Evolutionary conservation across 2,113 vertebrate species (phyloP).

Genomic region (Corythornis cristatus): DNA sequence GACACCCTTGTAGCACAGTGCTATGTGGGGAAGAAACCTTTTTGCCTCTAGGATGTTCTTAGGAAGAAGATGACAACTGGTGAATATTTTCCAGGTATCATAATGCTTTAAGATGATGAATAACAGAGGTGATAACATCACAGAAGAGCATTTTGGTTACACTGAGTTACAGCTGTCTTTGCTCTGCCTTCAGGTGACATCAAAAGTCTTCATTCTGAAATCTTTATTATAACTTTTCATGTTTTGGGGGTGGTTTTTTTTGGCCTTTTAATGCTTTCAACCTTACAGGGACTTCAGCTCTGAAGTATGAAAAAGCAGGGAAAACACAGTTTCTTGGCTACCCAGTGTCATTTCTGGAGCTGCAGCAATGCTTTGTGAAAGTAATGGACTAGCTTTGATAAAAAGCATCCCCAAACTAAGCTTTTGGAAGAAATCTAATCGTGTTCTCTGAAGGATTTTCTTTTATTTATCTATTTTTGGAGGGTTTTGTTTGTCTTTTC

Average conservation of each 20-base stretch:
- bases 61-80: constrained; percentile 28
- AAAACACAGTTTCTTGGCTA: background rate
- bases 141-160: background rate
- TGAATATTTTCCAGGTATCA: constrained; percentile 49
- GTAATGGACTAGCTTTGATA: background rate
- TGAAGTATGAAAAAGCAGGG: background rate
- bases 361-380: background rate
- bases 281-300: background rate
- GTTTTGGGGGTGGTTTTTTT: background rate
- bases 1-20: background rate
- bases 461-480: background rate
- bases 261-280: background rate
- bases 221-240: background rate
- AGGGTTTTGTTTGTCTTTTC: background rate
- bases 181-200: background rate
- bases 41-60: constrained; percentile 30
- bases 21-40: background rate
- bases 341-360: background rate
- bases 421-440: background rate
- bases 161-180: background rate
- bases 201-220: background rate
- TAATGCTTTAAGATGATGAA: constrained; percentile 20
- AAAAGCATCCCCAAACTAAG: background rate
- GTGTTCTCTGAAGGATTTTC: background rate
- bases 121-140: constrained; percentile 26